Base-by-base conservation (phyloP, 64 coral and sea anemone species). In the Montipora cactus region DNA sequence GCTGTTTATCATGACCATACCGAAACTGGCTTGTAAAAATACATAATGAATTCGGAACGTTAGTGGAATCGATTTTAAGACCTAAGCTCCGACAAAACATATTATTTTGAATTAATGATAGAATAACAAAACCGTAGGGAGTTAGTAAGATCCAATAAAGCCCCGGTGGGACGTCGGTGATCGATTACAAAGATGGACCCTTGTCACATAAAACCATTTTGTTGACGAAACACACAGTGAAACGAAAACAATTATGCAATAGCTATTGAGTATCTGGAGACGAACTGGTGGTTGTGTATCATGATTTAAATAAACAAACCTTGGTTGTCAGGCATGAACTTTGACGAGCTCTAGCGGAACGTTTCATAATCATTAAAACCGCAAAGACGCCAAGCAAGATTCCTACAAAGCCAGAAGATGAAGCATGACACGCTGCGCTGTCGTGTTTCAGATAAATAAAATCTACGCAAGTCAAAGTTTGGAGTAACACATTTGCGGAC, bases 221-320 rank as follows among this genome's bases (percentile, higher is more conserved):
- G 82, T 70, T 50, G 10, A 15, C 1, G 44, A 84, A 46, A 55
- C 81, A 49, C 67, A 48, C 47, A 19, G 2, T 14, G 46, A 86
- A 86, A 72, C 64, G 3, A 50, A n/a, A 86, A 86, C 82, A 86
- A 86, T 86, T 8, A 10, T 71, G 18, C 59, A 86, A 50, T 62
- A 71, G 82, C 71, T 86, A 86, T 86, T 86, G 82, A 72, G 66
- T 70, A 9, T 86, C 71, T 86, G 47, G 82, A 86, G 82, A 71
- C 82, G 67, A 86, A 86, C 82, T 86, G 82, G 82, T 46, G 82
- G 47, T 59, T 45, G 4, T 50, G 47, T n/a, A 86, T 86, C 49
- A 72, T 71, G 62, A 49, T 50, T 50, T 49, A 86, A 72, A 67
- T 67, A 86, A 86, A 86, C 82, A 86, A 86, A 86, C 47, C 2